phyloP scores from a whole-genome alignment of 2,113 vertebrate species.

The Erythrocercus mccallii region DNA sequence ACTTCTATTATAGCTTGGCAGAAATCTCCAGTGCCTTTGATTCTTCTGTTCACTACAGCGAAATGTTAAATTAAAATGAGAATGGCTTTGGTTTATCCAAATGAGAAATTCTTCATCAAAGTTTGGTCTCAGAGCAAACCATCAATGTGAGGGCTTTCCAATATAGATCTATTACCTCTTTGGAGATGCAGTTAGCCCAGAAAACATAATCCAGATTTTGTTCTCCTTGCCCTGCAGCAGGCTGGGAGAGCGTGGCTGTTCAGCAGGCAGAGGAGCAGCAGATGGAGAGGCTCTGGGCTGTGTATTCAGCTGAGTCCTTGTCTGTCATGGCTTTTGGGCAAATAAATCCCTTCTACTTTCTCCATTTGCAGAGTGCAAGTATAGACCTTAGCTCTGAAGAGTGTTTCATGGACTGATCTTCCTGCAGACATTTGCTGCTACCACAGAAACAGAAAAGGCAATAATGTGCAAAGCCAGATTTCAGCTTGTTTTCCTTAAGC shows the following conservation, averaged over 20 bases:
- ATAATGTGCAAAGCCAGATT: not conserved
- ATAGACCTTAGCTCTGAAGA: not conserved
- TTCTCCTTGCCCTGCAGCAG: not conserved
- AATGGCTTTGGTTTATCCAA: not conserved
- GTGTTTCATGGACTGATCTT: not conserved
- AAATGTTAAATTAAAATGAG: not conserved
- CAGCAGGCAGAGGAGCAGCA: not conserved
- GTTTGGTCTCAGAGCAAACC: not conserved
- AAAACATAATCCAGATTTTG: not conserved
- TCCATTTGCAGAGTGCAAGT: not conserved
- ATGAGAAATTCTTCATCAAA: not conserved
- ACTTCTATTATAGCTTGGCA: not conserved
- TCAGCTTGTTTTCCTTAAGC: not conserved
- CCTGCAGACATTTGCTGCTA: not conserved
- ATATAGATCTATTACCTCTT: not conserved
- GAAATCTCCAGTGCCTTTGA: not conserved
- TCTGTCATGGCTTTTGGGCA: not conserved
- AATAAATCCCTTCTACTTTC: not conserved
- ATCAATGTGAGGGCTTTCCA: not conserved
- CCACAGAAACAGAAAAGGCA: not conserved
- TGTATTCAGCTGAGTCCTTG: not conserved
- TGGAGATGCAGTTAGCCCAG: not conserved
- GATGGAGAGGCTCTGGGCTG: constrained; percentile 12
- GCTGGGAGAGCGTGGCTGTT: not conserved
- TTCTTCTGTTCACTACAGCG: not conserved